Base-by-base conservation (phyloP, 2,797 vertebrate species). In the Simalia tracyae region DNA sequence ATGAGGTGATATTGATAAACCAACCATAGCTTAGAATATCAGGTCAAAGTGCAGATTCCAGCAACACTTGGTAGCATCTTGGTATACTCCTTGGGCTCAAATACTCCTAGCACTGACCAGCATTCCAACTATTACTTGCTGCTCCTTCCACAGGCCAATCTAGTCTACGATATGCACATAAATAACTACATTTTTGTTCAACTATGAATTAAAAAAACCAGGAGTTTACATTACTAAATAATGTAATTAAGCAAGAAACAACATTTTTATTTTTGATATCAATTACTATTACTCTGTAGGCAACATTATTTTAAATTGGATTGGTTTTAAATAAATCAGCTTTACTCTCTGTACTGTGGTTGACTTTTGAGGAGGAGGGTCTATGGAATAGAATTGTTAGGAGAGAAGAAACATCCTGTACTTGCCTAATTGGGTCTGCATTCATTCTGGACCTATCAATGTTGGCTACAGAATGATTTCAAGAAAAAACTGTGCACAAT, bases 141-240 rank as follows among this genome's bases (percentile, higher is more conserved):
- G 68, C 87, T 96, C 94, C 93, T 89, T 92, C 94, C 88, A 95
- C 57, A 68, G 91, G 87, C 95, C 93, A 96, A 94, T 95, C 93
- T 85, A 94, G 95, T 63, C 95, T 91, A 87, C 50, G 8, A 84
- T 84, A 46, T 2, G 95, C 94, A 95, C 90, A 96, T 94, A 96
- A 90, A 92, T 84, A 56, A 91, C 68, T 92, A 96, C 94, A 91
- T 81, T 95, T 95, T 66, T 92, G 28, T 22, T 91, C 95, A 96
- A 96, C 94, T 88, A 96, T 57, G 91, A 96, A 96, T 64, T 92
- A 92, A 96, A 94, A 92, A 89, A 63, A 31, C 3, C 3, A 84
- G 42, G 66, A 90, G 90, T 96, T 88, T 96, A 90, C 92, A 96
- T 95, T 96, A 94, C 95, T 96, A 93, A 96, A 97, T 95, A 91